Conservation (phyloP, 30 jellyfish, hydroid and myxozoan genomes). For the Phacellophora camtschatica region DNA sequence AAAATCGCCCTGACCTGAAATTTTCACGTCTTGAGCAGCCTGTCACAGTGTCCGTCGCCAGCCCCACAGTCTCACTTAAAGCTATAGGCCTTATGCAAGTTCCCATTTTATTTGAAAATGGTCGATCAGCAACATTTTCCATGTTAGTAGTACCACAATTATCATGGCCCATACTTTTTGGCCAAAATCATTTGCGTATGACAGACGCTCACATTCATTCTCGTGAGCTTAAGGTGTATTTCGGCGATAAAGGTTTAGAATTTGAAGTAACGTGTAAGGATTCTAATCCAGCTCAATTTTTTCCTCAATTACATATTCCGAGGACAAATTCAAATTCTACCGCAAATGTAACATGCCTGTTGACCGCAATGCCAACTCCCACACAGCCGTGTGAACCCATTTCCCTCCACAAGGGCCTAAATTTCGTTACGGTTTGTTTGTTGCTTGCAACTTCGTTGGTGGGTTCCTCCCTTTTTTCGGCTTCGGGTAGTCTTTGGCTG, state of each 20-base stretch:
- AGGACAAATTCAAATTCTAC: neutral
- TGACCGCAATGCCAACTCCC: neutral
- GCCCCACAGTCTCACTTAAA: neutral
- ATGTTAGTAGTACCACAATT: constrained; percentile 41
- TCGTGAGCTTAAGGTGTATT: neutral
- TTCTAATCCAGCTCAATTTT: neutral
- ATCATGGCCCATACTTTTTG: constrained; percentile 19
- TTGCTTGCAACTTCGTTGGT: neutral
- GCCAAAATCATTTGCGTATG: constrained; percentile 9
- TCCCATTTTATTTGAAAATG: constrained; percentile 22
- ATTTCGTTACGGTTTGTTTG: neutral
- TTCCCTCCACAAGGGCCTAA: neutral
- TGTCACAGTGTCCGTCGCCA: constrained; percentile 42
- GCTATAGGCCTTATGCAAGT: constrained; percentile 37
- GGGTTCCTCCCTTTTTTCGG: neutral
- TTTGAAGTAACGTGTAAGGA: neutral
- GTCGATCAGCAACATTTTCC: neutral
- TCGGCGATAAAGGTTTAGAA: neutral
- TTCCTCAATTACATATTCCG: neutral
- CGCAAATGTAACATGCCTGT: neutral
- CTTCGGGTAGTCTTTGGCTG: neutral
- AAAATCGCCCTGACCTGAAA: neutral
- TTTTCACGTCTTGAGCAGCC: constrained; percentile 37
- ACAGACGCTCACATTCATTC: neutral
- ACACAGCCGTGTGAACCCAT: neutral